phyloP scores from a whole-genome alignment of 2,888 invertebrate genomes.

The Caenorhabditis sp. region DNA sequence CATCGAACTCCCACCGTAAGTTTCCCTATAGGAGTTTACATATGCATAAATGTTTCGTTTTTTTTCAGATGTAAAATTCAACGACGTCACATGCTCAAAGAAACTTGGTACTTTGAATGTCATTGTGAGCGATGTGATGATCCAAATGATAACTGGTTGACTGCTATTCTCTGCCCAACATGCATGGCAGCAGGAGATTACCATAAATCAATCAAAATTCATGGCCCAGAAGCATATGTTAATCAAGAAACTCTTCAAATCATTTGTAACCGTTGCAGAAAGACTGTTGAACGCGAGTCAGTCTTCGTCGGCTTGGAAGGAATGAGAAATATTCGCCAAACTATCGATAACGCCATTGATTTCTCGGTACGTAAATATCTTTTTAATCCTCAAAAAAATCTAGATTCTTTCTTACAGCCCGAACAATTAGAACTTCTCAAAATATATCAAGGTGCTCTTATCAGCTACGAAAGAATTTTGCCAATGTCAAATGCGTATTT shows the following conservation, averaged over 20 bases:
- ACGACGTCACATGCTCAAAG: slow-evolving; percentile 62
- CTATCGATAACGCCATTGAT: slow-evolving; percentile 22
- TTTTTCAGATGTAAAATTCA: slow-evolving; percentile 48
- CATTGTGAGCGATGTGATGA: slow-evolving; percentile 68
- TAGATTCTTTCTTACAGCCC: slow-evolving; percentile 1
- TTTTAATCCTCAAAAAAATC: background rate
- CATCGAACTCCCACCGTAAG: slow-evolving; percentile 66
- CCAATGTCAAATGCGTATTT: slow-evolving; percentile 40
- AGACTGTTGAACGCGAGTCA: slow-evolving; percentile 22
- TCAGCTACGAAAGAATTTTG: slow-evolving; percentile 30
- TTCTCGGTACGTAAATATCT: slow-evolving; percentile 7
- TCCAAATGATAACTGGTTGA: slow-evolving; percentile 62
- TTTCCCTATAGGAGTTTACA: background rate
- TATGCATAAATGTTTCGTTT: slow-evolving; percentile 2
- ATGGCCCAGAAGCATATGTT: slow-evolving; percentile 35
- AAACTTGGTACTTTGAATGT: slow-evolving; percentile 70
- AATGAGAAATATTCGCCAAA: slow-evolving; percentile 33
- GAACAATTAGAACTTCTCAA: slow-evolving; percentile 30
- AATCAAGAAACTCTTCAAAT: slow-evolving; percentile 30
- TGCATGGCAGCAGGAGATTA: no score
- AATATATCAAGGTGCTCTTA: slow-evolving; percentile 26
- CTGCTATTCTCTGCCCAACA: slow-evolving; percentile 62
- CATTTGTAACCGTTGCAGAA: slow-evolving; percentile 30
- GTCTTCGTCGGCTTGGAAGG: slow-evolving; percentile 26
- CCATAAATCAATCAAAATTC: slow-evolving; percentile 31